phyloP scores from a whole-genome alignment of 2,113 vertebrate genomes.

The Felis chaus region DNA sequence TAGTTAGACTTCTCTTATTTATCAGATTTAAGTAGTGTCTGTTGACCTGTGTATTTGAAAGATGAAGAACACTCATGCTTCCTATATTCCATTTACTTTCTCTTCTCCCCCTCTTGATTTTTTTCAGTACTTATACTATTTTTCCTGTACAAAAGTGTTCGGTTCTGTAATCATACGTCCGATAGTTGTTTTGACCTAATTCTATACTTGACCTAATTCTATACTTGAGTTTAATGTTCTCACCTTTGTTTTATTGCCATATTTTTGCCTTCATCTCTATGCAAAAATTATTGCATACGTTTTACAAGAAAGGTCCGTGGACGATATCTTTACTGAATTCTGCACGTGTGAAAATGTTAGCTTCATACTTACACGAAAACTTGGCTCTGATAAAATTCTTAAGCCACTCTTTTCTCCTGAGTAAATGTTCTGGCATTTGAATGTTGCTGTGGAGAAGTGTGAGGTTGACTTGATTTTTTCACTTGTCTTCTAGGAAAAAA shows the following conservation, averaged over 20 bases:
- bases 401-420: not conserved
- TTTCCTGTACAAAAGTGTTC: not conserved
- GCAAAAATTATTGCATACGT: not conserved
- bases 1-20: not conserved
- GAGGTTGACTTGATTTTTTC: not conserved
- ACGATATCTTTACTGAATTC: not conserved
- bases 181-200: not conserved
- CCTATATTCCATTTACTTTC: not conserved
- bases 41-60: not conserved
- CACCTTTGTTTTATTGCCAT: not conserved
- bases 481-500: constrained; percentile 12
- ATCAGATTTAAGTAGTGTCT: not conserved
- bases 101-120: not conserved
- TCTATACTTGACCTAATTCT: not conserved
- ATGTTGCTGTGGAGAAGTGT: not conserved
- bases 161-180: not conserved
- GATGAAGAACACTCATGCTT: not conserved
- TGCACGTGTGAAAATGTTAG: constrained; percentile 16
- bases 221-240: not conserved
- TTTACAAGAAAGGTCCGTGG: not conserved
- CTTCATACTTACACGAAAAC: not conserved
- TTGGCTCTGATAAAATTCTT: not conserved
- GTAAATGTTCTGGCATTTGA: constrained; percentile 8
- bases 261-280: not conserved
- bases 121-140: not conserved